Percentiles rank a stretch among this genome's conserved stretches.
These are phyloP conservation scores for Drosophila erecta DNA, from an alignment of 1,140 invertebrate species.

Conservation along the genomic window DNA sequence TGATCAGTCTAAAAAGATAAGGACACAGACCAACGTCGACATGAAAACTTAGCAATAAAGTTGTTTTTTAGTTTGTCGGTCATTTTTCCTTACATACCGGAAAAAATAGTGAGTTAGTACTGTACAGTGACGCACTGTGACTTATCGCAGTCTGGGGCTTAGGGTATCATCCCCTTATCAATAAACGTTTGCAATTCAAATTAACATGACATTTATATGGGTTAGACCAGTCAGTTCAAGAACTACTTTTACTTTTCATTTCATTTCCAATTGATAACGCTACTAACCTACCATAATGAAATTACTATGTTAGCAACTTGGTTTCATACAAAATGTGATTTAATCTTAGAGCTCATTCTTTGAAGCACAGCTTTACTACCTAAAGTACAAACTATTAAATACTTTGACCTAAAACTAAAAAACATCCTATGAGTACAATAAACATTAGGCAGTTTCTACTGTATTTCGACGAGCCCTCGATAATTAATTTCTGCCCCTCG, in stretches of 20 bases:
- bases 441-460: neutral
- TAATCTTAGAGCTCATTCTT: too few species aligned
- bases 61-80: neutral
- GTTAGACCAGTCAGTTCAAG: too few species aligned
- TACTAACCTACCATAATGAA: neutral
- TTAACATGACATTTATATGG: too few species aligned
- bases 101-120: neutral
- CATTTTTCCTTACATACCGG: too few species aligned
- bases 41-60: neutral
- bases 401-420: too few species aligned
- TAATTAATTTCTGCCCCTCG: neutral
- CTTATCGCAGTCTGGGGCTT: neutral
- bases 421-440: too few species aligned
- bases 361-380: too few species aligned
- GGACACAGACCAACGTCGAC: neutral
- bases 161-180: neutral
- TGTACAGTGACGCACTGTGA: neutral
- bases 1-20: neutral
- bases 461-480: constrained; percentile 15
- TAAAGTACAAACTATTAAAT: too few species aligned
- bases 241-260: too few species aligned
- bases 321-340: too few species aligned
- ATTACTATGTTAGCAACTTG: neutral
- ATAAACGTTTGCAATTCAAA: neutral
- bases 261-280: neutral